Percentiles rank a stretch among this genome's conserved stretches.
Evolutionary conservation across 2,888 invertebrate genomes (phyloP).

Genomic region (Microctonus aethiopoides): DNA sequence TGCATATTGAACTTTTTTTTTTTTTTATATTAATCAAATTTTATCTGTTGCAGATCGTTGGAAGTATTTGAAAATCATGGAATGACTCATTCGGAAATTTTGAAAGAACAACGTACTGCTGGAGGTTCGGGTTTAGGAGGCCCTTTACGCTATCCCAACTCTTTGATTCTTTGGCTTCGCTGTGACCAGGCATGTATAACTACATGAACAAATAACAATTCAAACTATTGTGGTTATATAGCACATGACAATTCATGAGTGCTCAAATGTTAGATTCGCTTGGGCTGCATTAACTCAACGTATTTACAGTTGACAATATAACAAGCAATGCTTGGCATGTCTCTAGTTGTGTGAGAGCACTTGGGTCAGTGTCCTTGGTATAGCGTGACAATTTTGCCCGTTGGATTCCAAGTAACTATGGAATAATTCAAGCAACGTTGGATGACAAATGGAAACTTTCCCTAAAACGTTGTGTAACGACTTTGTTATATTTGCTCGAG

Average conservation of each 20-base stretch:
- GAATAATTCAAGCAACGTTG: constrained; percentile 18
- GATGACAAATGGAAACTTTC: constrained; percentile 52
- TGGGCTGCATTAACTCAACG: constrained; percentile 13
- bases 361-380: constrained; percentile 16
- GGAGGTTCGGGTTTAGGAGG: constrained; percentile 77
- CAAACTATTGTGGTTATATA: not conserved
- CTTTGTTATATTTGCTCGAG: constrained; percentile 43
- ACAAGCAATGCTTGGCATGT: not conserved
- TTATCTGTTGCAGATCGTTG: constrained; percentile 75
- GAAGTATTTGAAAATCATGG: constrained; percentile 80
- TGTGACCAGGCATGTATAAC: constrained; percentile 81
- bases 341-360: constrained; percentile 15
- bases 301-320: constrained; percentile 3
- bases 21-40: constrained; percentile 35
- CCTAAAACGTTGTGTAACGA: constrained; percentile 53
- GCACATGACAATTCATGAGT: constrained; percentile 20
- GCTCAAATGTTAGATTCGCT: not conserved
- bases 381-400: constrained; percentile 4
- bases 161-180: constrained; percentile 86
- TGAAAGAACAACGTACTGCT: constrained; percentile 74
- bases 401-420: constrained; percentile 2
- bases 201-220: constrained; percentile 4
- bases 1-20: not conserved
- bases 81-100: constrained; percentile 76
- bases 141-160: constrained; percentile 79